Conservation (phyloP, 2,797 vertebrate genomes). For the Novumbra hubbsi region DNA sequence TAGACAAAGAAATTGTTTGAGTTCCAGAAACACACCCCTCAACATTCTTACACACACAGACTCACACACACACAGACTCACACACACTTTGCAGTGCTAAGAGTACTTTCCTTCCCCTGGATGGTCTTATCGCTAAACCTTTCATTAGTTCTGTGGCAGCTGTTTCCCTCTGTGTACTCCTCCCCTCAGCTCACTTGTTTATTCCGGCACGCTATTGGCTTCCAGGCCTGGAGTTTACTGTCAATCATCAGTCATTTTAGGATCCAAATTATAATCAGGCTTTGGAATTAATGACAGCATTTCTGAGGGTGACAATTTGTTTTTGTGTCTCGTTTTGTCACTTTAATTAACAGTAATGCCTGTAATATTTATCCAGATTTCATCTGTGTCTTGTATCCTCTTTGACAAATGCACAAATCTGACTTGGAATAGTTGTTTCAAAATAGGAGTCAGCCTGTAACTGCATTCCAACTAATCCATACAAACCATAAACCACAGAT, state of each 20-base stretch:
- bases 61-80: background rate
- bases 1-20: conserved; percentile 15
- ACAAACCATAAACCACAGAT: background rate
- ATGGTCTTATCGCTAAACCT: conserved; percentile 20
- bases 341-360: background rate
- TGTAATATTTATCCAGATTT: too few species aligned
- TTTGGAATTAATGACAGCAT: conserved; percentile 8
- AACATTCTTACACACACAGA: conserved; percentile 3
- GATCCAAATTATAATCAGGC: background rate
- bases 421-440: background rate
- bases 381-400: too few species aligned
- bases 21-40: conserved; percentile 6
- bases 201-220: conserved; percentile 13
- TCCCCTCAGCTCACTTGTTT: conserved; percentile 32
- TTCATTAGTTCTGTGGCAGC: conserved; percentile 35
- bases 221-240: conserved; percentile 24
- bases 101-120: conserved; percentile 14
- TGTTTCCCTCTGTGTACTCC: conserved; percentile 28
- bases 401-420: too few species aligned
- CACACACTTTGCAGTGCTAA: background rate
- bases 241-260: conserved; percentile 9
- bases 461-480: background rate
- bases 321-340: background rate
- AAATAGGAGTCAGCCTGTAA: background rate
- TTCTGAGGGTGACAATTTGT: background rate